Base-by-base conservation (phyloP, 2,888 invertebrate species). In the Meghimatium bilineatum region DNA sequence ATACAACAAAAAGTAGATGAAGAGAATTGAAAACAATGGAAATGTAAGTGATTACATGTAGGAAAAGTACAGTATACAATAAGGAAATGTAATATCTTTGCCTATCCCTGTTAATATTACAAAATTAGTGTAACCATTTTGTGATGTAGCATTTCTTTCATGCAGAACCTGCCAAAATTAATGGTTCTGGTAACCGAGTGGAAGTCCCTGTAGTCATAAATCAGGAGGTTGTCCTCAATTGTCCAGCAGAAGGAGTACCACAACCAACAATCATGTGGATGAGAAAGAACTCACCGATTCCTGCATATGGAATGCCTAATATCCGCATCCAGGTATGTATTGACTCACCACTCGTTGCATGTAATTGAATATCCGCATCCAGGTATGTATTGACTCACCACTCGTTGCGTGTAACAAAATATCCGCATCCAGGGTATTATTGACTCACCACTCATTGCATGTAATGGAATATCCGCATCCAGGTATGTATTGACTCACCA, bases 221-320 rank as follows among this genome's bases (percentile, higher is more conserved):
- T 80, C 84, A 91, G 17, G 88, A 91, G 17, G 85, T 91, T 23
- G 86, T 88, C 0, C 87, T 93, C 60, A 87, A 88, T 26, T 93
- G 93, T 88, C 92, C 92, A 10, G 93, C 91, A 20, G 86, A 86
- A n/a, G 93, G 93, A 17, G 87, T 91, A 17, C 93, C 93, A 0
- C 80, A 87, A 14, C 93, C 93, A 1, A 85, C 80, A 34, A 90
- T 93, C 49, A 83, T 84, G 44, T 93, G 93, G 93, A 90, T 91
- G 8, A 93, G 90, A 2, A 84, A 86, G 44, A 93, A 93, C 14
- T 86, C 90, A 26, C 93, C 93, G 1, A 88, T 92, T n/a, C 89
- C 90, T 38, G 84, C 86, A 36, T 91, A 89, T 82, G 89, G 91
- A 17, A 90, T 87, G 72, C 90, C 90, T 12, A 91, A 89, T 82